Evolutionary conservation across 2,888 invertebrate species (phyloP), one percentile per base, ranked within the genome.

Genomic region (Charanyca ferruginea): DNA sequence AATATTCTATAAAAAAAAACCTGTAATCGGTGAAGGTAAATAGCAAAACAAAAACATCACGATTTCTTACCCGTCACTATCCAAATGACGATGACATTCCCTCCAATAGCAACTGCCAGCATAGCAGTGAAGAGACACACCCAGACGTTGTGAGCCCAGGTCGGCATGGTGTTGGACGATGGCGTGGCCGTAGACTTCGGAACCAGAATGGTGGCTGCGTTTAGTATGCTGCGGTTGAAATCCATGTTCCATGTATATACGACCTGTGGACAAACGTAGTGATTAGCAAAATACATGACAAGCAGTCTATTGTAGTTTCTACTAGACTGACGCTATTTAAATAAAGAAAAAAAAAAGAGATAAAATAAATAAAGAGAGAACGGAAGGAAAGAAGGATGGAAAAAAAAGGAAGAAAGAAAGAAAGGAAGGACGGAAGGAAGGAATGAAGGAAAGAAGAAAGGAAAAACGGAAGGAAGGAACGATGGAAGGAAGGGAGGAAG

Each of bases 31-130:
- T n/a, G 28, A 28, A 35, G 35, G 8, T 38, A 11, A 13, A 38
- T 3, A 3, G 4, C 13, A 35, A 52, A 8, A 3, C 2, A 53
- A 22, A 22, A 47, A n/a, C 6, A 2, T 6, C 5, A 8, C n/a
- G 1, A 3, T 45, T 38, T 45, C 73, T 96, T 91, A 98, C 98
- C 98, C 83, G 97, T 96, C 11, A 99, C 98, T 83, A 99, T 99
- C 99, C 99, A 99, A 82, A 99, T 98, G 55, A 99, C 99, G 72
- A 98, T 98, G 47, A 97, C 96, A 87, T 99, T 99, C 23, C 99
- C 99, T 1, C 98, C 97, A 49, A 98, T 97, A 0, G 98, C 98
- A 3, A 98, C 96, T 9, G 97, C 93, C 47, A 98, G 95, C 97
- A 98, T 98, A 25, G 97, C 93, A 0, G 97, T 96, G 84, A 98